phyloP scores from a whole-genome alignment of 2,888 invertebrate species.

The Cacoxenus indagator region DNA sequence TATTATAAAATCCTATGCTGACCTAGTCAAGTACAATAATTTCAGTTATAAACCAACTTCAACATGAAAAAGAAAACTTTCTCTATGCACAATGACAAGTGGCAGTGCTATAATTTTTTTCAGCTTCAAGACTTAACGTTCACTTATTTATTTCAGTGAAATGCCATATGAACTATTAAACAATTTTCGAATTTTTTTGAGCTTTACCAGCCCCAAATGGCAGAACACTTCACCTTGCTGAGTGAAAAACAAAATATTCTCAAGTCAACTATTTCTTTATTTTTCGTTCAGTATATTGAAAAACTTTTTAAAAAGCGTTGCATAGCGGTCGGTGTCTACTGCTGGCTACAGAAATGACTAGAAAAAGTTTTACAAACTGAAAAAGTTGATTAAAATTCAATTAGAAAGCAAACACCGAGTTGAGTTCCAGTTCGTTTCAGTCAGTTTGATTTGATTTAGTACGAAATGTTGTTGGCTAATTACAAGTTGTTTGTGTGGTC shows the following conservation, averaged over 20 bases:
- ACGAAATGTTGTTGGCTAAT: not conserved
- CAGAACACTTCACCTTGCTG: not conserved
- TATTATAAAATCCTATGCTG: conserved; percentile 37
- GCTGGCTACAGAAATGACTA: not conserved
- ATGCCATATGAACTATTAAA: not conserved
- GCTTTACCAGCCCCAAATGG: not conserved
- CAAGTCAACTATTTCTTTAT: not conserved
- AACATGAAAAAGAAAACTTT: not conserved
- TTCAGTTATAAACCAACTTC: not conserved
- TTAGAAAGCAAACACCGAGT: not conserved
- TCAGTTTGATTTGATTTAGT: not conserved
- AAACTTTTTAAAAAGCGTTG: not conserved
- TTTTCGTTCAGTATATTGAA: not conserved
- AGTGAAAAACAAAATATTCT: not conserved
- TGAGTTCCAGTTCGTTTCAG: not conserved
- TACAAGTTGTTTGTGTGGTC: not conserved
- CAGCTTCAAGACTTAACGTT: not conserved
- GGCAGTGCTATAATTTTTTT: not conserved
- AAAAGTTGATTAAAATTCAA: conserved; percentile 6
- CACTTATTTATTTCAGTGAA: not conserved
- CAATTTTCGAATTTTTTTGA: not conserved
- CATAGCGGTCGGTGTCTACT: not conserved
- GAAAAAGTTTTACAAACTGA: not conserved
- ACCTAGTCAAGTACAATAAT: not conserved
- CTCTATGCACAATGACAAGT: not conserved